A percentile compares a stretch with the other conserved stretches of the same genome.
Conservation (phyloP, 1,140 invertebrate species). For the Diachasma alloeum region DNA sequence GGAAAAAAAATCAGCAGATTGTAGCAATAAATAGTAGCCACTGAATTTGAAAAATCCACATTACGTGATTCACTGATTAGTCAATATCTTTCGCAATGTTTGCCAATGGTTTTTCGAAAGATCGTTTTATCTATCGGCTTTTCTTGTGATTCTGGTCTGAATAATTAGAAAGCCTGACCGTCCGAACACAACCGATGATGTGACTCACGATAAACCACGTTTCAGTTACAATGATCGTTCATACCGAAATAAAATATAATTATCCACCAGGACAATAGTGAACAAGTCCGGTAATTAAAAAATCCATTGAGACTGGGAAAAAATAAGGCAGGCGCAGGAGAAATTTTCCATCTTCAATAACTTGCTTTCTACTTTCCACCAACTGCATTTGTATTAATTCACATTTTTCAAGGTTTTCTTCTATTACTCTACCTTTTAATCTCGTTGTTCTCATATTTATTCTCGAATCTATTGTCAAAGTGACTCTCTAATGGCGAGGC, state of each 20-base stretch:
- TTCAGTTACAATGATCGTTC: not conserved
- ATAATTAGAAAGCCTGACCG: slow-evolving; percentile 35
- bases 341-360: not conserved
- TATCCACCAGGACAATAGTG: not conserved
- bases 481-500: slow-evolving; percentile 38
- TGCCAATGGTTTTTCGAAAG: not conserved
- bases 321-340: not conserved
- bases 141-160: slow-evolving; percentile 5
- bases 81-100: not conserved
- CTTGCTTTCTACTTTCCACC: not conserved
- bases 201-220: not conserved
- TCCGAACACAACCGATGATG: slow-evolving; percentile 11
- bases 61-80: not conserved
- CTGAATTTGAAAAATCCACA: no score
- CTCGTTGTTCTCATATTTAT: slow-evolving; percentile 59
- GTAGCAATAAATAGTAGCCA: no score
- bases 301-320: not conserved
- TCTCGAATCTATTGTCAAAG: slow-evolving; percentile 48
- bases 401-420: not conserved
- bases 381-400: not conserved
- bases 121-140: not conserved
- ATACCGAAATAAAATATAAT: not conserved
- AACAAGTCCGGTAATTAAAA: not conserved
- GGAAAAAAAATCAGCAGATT: no score
- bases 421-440: slow-evolving; percentile 54